Evolutionary conservation across 2,113 vertebrate species (phyloP).

Genomic region (Prinia subflava): DNA sequence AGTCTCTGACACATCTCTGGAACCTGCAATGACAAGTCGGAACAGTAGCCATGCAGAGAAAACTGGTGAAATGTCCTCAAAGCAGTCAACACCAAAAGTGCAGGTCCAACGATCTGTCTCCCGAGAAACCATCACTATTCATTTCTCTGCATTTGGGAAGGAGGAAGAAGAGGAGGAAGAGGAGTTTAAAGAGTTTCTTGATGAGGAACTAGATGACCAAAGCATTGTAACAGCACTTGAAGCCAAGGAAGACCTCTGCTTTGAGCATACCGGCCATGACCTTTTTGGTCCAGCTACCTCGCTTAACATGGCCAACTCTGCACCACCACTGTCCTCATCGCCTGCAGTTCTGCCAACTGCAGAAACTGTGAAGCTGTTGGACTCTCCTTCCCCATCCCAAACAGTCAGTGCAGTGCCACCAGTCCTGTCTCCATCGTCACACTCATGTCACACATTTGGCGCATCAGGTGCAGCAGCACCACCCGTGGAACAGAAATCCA

Average conservation of each 20-base stretch:
- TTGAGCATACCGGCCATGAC: constrained; percentile 71
- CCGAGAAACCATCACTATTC: constrained; percentile 96
- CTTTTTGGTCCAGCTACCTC: constrained; percentile 57
- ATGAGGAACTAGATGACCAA: constrained; percentile 78
- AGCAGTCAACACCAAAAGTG: constrained; percentile 86
- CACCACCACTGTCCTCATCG: constrained; percentile 34
- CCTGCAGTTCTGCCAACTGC: constrained; percentile 56
- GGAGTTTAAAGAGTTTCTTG: constrained; percentile 75
- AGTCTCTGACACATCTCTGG: constrained; percentile 82
- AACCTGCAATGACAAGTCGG: constrained; percentile 92
- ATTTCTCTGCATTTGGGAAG: constrained; percentile 94
- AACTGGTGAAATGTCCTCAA: constrained; percentile 77
- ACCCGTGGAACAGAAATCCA: constrained; percentile 76
- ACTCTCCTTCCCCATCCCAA: constrained; percentile 56
- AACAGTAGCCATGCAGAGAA: constrained; percentile 87
- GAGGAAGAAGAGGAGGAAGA: constrained; percentile 97
- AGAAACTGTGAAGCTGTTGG: constrained; percentile 67
- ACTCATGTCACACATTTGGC: constrained; percentile 58
- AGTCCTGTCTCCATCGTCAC: constrained; percentile 73
- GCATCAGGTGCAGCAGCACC: constrained; percentile 62
- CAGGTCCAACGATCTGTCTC: constrained; percentile 95
- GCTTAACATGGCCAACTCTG: constrained; percentile 63
- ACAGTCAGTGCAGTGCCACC: constrained; percentile 71
- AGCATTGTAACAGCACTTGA: constrained; percentile 85
- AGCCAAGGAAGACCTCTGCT: constrained; percentile 87